phyloP scores from a whole-genome alignment of 2,797 vertebrate genomes.

The Vipera latastei region DNA sequence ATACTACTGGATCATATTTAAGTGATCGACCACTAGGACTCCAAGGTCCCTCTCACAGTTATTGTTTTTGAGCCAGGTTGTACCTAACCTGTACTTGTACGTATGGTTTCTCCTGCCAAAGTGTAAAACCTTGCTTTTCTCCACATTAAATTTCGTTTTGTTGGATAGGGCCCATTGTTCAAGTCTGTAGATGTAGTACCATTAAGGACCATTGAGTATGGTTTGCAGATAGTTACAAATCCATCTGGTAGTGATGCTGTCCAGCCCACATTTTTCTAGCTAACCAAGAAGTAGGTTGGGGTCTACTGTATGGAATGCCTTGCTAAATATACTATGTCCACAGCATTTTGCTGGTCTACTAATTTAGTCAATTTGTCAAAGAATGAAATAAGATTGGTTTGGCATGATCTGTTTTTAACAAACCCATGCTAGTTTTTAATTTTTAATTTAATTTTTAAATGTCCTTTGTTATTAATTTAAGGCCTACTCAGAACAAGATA shows the following conservation, averaged over 20 bases:
- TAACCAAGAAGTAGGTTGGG: background rate
- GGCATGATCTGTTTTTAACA: background rate
- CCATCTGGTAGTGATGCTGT: background rate
- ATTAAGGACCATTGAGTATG: background rate
- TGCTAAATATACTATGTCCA: background rate
- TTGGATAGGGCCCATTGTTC: background rate
- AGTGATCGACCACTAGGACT: background rate
- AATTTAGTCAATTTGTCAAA: background rate
- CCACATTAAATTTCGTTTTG: background rate
- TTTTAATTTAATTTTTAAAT: background rate
- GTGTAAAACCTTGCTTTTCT: background rate
- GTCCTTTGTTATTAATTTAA: background rate
- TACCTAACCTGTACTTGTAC: background rate
- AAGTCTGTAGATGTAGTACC: background rate
- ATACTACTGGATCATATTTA: background rate
- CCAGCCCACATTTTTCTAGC: background rate
- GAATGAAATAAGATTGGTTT: background rate
- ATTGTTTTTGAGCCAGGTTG: background rate
- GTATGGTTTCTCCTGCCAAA: background rate
- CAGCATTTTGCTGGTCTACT: background rate
- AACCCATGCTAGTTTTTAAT: background rate
- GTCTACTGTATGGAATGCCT: background rate
- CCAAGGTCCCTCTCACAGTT: background rate
- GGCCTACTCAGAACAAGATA: background rate
- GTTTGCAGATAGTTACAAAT: background rate